These are phyloP conservation scores for Unio pictorum DNA, from an alignment of 2,888 invertebrate genomes.

Conservation along the genomic window DNA sequence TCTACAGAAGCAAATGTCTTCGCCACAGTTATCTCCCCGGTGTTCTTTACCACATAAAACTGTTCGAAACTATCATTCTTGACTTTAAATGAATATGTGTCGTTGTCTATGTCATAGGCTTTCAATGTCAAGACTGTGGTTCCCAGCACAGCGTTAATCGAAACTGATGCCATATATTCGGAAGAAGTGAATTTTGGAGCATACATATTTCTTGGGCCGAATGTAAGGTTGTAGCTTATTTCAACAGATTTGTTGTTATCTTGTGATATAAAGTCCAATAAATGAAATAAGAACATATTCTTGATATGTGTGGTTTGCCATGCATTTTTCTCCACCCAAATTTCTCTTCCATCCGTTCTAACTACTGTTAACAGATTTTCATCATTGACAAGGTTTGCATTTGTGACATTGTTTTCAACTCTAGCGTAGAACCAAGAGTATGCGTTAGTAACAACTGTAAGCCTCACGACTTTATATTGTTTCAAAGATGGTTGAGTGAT, in stretches of 20 bases:
- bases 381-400: background rate
- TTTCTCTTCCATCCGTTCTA: slow-evolving; percentile 9
- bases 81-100: slow-evolving; percentile 5
- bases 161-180: slow-evolving; percentile 1
- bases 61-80: background rate
- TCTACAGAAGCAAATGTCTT: background rate
- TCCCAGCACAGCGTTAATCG: background rate
- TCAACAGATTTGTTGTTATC: background rate
- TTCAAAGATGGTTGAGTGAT: background rate
- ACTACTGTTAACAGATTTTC: slow-evolving; percentile 10
- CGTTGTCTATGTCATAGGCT: slow-evolving; percentile 15
- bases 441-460: slow-evolving; percentile 5
- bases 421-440: slow-evolving; percentile 21
- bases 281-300: slow-evolving; percentile 22
- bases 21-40: slow-evolving; percentile 3
- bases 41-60: slow-evolving; percentile 5
- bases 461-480: slow-evolving; percentile 11
- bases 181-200: slow-evolving; percentile 17
- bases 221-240: slow-evolving; percentile 16
- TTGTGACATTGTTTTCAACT: slow-evolving; percentile 23
- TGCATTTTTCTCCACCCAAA: slow-evolving; percentile 24
- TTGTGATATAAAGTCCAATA: slow-evolving; percentile 17
- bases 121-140: slow-evolving; percentile 5
- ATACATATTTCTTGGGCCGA: slow-evolving; percentile 22
- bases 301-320: slow-evolving; percentile 30